A percentile compares a stretch with the other conserved stretches of the same genome.
These are phyloP conservation scores for Cavia aperea DNA, from an alignment of 2,113 vertebrate genomes.

Conservation along the genomic window DNA sequence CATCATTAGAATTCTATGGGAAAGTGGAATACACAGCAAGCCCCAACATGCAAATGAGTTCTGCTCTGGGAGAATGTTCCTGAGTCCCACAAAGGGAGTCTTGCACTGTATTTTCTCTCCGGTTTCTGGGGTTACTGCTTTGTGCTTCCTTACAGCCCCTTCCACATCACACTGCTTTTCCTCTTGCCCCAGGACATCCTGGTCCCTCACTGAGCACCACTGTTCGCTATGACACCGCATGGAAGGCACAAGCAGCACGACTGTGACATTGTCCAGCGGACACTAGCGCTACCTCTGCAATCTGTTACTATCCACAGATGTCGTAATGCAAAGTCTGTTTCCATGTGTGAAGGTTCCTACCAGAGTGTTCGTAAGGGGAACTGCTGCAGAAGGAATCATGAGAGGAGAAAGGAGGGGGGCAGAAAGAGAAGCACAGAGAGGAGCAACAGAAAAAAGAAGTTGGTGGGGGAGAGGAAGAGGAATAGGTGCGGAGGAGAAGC, in stretches of 20 bases:
- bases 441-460: not conserved
- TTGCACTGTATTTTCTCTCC: not conserved
- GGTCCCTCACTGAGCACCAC: not conserved
- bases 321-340: too few species aligned
- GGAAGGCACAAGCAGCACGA: not conserved
- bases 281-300: not conserved
- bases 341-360: not conserved
- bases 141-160: not conserved
- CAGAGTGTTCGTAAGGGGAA: not conserved
- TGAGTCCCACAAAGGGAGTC: not conserved
- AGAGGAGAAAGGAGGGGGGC: not conserved
- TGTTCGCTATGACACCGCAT: not conserved
- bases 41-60: not conserved
- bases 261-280: not conserved
- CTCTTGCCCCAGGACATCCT: not conserved
- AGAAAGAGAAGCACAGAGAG: rapidly evolving
- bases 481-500: not conserved
- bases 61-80: not conserved
- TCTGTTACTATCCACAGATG: not conserved
- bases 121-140: not conserved
- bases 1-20: not conserved
- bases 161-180: not conserved
- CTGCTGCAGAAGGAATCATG: not conserved
- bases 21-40: not conserved
- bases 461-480: too few species aligned